These are phyloP conservation scores for Trematomus bernacchii DNA, from an alignment of 2,797 vertebrate species.

Conservation along the genomic window DNA sequence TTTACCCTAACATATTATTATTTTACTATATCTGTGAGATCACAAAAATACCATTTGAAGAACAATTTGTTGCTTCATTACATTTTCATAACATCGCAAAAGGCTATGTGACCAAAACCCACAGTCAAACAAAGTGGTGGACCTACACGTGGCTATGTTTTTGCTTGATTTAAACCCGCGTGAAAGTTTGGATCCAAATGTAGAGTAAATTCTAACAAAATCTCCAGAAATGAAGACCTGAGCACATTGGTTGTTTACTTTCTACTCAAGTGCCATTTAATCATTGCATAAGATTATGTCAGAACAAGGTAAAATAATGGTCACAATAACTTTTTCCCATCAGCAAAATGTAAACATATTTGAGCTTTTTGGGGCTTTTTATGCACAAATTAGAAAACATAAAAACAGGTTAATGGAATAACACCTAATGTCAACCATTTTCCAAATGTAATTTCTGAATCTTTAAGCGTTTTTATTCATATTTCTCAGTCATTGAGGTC, in stretches of 20 bases:
- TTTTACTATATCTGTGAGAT: not conserved
- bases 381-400: not conserved
- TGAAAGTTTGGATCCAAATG: not conserved
- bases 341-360: not conserved
- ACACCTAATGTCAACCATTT: not conserved
- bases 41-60: constrained; percentile 2
- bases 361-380: too few species aligned
- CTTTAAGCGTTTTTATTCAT: too few species aligned
- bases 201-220: not conserved
- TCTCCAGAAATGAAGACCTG: not conserved
- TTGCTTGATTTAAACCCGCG: not conserved
- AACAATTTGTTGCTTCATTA: not conserved
- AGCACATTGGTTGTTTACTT: not conserved
- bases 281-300: not conserved
- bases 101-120: not conserved
- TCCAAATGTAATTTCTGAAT: not conserved
- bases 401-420: not conserved
- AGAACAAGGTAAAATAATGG: not conserved
- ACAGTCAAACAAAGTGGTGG: not conserved
- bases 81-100: not conserved
- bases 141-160: not conserved
- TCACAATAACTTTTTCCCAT: not conserved
- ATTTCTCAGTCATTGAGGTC: not conserved
- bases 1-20: not conserved
- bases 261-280: not conserved